Evolutionary conservation across 1,140 invertebrate species (phyloP).

Genomic region (Euwallacea fornicatus): DNA sequence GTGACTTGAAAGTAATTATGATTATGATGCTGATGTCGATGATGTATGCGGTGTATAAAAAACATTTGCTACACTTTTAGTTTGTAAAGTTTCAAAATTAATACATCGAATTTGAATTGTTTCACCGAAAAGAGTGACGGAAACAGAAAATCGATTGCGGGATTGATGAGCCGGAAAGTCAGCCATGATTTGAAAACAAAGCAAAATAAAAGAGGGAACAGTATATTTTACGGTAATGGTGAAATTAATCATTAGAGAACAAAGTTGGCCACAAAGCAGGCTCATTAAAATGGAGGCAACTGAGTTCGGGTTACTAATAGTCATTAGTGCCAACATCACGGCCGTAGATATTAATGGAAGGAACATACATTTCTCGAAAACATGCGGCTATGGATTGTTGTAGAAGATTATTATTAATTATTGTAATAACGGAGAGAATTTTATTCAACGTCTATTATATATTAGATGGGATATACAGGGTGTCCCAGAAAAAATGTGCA

Average conservation of each 20-base stretch:
- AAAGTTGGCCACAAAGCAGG: constrained; percentile 29
- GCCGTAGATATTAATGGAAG: constrained; percentile 24
- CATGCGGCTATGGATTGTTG: background rate
- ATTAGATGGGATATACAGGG: no score
- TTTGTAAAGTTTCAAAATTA: no score
- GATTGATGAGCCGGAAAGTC: constrained; percentile 8
- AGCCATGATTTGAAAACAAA: constrained; percentile 18
- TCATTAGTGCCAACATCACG: constrained; percentile 29
- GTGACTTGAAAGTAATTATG: background rate
- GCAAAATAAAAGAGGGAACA: constrained; percentile 24
- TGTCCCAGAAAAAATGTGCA: no score
- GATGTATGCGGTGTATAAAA: background rate
- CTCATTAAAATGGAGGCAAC: constrained; percentile 34
- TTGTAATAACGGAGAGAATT: no score
- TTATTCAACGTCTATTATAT: no score
- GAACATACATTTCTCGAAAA: constrained; percentile 9
- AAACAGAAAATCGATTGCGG: constrained; percentile 5
- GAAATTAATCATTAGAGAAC: constrained; percentile 33
- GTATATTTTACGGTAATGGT: constrained; percentile 30
- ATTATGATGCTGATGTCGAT: background rate
- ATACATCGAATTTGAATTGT: no score
- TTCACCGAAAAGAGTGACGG: background rate
- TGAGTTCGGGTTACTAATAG: constrained; percentile 34
- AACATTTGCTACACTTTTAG: background rate
- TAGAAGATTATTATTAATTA: no score